A percentile compares a stretch with the other conserved stretches of the same genome.
phyloP scores from a whole-genome alignment of 2,888 invertebrate species.

The Eilema sororculum region DNA sequence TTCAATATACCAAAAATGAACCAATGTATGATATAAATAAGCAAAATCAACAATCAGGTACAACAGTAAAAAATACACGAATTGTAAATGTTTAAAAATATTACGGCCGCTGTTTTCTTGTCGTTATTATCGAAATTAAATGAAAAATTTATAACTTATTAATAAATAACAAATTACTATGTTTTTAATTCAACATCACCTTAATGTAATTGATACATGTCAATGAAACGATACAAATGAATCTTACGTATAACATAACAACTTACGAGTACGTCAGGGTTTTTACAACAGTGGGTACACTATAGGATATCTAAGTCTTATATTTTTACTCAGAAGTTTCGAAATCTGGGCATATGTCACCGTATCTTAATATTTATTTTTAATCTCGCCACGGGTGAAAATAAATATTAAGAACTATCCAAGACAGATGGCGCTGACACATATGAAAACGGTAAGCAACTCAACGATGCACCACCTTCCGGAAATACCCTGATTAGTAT shows the following conservation, averaged over 20 bases:
- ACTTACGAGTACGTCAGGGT: constrained; percentile 26
- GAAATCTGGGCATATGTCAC: constrained; percentile 24
- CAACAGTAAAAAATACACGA: constrained; percentile 36
- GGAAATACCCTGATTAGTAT: neutral
- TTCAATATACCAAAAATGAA: constrained; percentile 25
- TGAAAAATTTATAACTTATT: neutral
- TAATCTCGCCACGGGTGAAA: constrained; percentile 8
- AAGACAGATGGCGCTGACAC: neutral
- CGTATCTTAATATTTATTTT: constrained; percentile 22
- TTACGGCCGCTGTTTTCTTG: constrained; percentile 44
- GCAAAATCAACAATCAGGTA: constrained; percentile 51
- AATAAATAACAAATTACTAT: constrained; percentile 8
- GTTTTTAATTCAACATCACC: constrained; percentile 34
- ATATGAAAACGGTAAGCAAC: neutral
- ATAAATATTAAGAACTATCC: constrained; percentile 11
- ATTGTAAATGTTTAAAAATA: constrained; percentile 27
- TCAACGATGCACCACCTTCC: neutral
- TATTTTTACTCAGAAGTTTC: constrained; percentile 29
- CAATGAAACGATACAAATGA: constrained; percentile 41
- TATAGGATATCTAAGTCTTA: constrained; percentile 49
- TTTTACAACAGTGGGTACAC: constrained; percentile 45
- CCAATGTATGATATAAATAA: constrained; percentile 34
- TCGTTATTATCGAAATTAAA: constrained; percentile 21
- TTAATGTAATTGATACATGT: constrained; percentile 40
- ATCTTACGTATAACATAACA: constrained; percentile 33